Evolutionary conservation across 2,797 vertebrate species (phyloP), one percentile per base, ranked within the genome.

Genomic region (Lutjanus campechanus): DNA sequence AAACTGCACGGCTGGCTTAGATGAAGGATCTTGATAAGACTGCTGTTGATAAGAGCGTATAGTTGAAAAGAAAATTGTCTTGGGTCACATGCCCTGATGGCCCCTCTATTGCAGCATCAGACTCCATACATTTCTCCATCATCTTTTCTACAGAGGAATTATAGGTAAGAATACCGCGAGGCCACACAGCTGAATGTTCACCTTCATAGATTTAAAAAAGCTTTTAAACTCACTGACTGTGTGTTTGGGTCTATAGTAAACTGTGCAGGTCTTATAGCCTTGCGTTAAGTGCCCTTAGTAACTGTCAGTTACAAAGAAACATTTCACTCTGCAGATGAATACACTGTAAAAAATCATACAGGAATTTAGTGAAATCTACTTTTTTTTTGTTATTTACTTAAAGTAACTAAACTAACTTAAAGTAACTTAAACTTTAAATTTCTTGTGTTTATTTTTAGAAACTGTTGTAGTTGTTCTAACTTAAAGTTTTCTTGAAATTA

Each of bases 11-110:
- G 69, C 84, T 59, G 89, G 86, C 80, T 91, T 88, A 80, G 90
- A 91, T 89, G 79, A 85, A 85, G 85, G 78, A 78, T 76, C 85
- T 69, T 43, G 53, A 80, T 94, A 94, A 89, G 80, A 82, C 43
- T 3, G 56, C 60, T 13, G 51, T 41, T 77, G 84, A 92, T 89
- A 93, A 88, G 81, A 89, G 90, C 73, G 47, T 65, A 36, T 36
- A 82, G 84, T 62, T 93, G 76, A 90, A 85, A 79, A 67, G 69
- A 90, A 90, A 90, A 88, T 86, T 69, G 79, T 82, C 73, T 81
- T 51, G 65, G 85, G 80, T 83, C 82, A 85, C 78, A 72, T 70
- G 85, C 70, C 58, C 44, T 20, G 58, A 86, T 82, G 77, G 77
- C 65, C 56, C 72, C 73, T 82, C 51, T 64, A 61, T 47, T 53